Conservation (phyloP, 1,140 invertebrate species). For the Marisa cornuarietis region DNA sequence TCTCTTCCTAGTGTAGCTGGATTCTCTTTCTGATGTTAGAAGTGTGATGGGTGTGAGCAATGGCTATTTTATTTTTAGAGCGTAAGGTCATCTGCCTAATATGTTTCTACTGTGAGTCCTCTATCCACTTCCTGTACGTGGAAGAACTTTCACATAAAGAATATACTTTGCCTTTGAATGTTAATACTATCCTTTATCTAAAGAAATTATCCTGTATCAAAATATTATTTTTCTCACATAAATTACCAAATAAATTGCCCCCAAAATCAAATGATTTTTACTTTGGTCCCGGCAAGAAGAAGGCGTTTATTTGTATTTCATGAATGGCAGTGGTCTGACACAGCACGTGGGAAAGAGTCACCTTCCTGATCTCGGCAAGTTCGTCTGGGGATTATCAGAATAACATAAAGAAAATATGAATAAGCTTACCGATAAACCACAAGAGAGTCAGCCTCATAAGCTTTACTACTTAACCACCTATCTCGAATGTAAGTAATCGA, state of each 20-base stretch:
- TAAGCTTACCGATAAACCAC: neutral
- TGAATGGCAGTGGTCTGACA: constrained; percentile 9
- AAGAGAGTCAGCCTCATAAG: neutral
- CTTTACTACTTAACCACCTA: no score
- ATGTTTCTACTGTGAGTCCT: neutral
- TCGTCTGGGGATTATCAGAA: constrained; percentile 2
- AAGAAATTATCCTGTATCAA: neutral
- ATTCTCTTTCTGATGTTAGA: no score
- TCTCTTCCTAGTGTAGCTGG: no score
- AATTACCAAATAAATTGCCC: neutral
- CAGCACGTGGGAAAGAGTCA: constrained; percentile 16
- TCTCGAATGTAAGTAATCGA: no score
- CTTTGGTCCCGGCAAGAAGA: constrained; percentile 2
- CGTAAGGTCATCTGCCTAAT: no score
- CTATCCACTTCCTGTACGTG: neutral
- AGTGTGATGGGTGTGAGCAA: no score
- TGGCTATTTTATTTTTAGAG: no score
- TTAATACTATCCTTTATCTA: neutral
- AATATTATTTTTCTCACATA: neutral
- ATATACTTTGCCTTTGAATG: neutral
- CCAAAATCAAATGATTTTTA: neutral
- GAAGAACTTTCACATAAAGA: neutral
- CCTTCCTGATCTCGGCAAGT: constrained; percentile 13
- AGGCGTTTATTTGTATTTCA: constrained; percentile 17
- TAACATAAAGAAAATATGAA: neutral